Base-by-base conservation (phyloP, 2,888 invertebrate species). In the Strigamia maritima region DNA sequence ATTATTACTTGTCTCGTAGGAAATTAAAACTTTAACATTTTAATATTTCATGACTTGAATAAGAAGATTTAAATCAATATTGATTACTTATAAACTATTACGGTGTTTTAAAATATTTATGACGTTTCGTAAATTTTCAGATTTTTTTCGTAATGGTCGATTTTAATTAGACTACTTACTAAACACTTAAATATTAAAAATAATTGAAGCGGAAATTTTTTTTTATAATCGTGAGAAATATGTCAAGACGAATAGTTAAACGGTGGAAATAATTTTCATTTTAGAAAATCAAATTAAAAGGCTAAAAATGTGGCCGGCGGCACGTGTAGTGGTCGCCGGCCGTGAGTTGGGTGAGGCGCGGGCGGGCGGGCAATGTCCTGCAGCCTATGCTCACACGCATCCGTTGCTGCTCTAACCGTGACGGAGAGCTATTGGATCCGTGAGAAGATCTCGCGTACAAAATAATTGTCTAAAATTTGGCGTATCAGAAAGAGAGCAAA, bases 361-460 rank as follows among this genome's bases (percentile, higher is more conserved):
- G 65, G 65, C 65, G 28, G 65, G 65, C 65, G 65, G n/a, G n/a
- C 65, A 65, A 65, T 65, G 65, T 65, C 65, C 65, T 65, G 16
- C 14, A 28, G 65, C 65, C 65, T 22, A 14, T 65, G 65, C 16
- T 65, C 65, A 65, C 65, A 65, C 65, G 65, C 65, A 65, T 65
- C 65, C 65, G 65, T 65, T 65, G 65, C 65, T 65, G 65, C 24
- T 10, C 65, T 65, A 65, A 65, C 65, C 65, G 65, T 65, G 65
- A 65, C 65, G 65, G 65, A 65, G 26, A 65, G 65, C 65, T 65
- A 65, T 65, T 65, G 26, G 65, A 65, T 65, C 26, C 65, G 65
- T 65, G 65, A 65, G 65, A 65, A 65, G 65, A 65, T 65, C 65
- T 65, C 65, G 65, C 65, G 65, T 24, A 65, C 65, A 60, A 65